These are phyloP conservation scores for Manis javanica DNA, from an alignment of 2,797 vertebrate genomes.

Conservation along the genomic window DNA sequence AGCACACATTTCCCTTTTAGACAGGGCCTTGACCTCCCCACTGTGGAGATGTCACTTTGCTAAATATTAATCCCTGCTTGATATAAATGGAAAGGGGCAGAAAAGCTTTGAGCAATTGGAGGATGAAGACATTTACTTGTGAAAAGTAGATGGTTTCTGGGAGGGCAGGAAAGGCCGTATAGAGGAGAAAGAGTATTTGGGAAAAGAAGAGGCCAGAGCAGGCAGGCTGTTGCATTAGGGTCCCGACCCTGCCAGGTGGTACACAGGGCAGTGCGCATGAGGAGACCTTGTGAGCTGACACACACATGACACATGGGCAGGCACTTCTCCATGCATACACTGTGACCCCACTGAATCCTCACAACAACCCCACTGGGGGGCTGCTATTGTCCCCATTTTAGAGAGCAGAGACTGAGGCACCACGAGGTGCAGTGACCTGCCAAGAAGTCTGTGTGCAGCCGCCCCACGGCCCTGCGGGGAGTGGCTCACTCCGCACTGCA, in stretches of 20 bases:
- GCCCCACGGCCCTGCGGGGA: neutral
- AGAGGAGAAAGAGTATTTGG: neutral
- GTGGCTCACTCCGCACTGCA: neutral
- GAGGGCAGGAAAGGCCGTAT: neutral
- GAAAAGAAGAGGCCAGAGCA: neutral
- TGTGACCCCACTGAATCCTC: neutral
- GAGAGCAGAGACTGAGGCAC: neutral
- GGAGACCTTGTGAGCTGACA: neutral
- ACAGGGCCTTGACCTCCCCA: neutral
- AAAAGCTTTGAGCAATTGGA: neutral
- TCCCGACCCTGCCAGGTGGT: no score
- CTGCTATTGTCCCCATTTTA: neutral
- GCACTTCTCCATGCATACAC: neutral
- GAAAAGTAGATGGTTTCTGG: neutral
- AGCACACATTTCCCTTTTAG: neutral
- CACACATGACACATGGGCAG: accelerated
- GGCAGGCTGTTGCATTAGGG: neutral
- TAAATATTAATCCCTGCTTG: neutral
- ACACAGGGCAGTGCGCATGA: accelerated
- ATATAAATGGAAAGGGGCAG: neutral
- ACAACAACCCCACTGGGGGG: neutral
- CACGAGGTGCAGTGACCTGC: neutral
- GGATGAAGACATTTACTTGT: neutral
- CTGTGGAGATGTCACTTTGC: neutral
- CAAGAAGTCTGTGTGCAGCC: accelerated